Evolutionary conservation across 2,888 invertebrate genomes (phyloP), one percentile per base, ranked within the genome.

Genomic region (Limnephilus lunatus): DNA sequence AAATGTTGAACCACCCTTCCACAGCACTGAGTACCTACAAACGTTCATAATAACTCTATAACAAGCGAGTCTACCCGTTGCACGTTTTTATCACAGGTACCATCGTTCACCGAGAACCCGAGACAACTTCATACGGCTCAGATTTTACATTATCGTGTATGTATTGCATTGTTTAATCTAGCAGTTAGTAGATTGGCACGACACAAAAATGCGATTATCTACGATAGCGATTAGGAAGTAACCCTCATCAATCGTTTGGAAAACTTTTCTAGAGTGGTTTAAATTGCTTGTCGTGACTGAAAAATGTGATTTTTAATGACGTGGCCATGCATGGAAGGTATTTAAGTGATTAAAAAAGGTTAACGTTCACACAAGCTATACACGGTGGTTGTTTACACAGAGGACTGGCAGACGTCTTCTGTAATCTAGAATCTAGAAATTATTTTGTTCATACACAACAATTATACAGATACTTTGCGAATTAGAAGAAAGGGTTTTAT

Each of bases 41-140:
- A 85, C 92, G 86, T 92, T 88, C 91, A 90, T 92, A 92, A 92
- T 92, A 92, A 92, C 92, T 92, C 91, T 92, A 92, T 92, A 92
- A 92, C 92, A 92, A 91, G 90, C 92, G 88, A 92, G 91, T 92
- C 89, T 91, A 89, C 90, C 91, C 91, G 90, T 82, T 81, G 91
- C 89, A 83, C 91, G 85, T 92, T 91, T 92, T 92, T 91, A 92
- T 92, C 92, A 53, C 91, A 81, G 82, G 89, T 68, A 89, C 86
- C 68, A 91, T 92, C 92, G 87, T 44, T 32, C 35, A 44, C 82
- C 35, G 89, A 68, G 81, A 91, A 85, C 39, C 68, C 25, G 68
- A 83, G 91, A 91, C 91, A 89, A 89, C 92, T 92, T 86, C 86
- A 92, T 86, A 86, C 86, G 12, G 44, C 12, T 83, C 83, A 83